These are phyloP conservation scores for Spinus olivaceus DNA, from an alignment of 2,797 vertebrate genomes.

Conservation along the genomic window DNA sequence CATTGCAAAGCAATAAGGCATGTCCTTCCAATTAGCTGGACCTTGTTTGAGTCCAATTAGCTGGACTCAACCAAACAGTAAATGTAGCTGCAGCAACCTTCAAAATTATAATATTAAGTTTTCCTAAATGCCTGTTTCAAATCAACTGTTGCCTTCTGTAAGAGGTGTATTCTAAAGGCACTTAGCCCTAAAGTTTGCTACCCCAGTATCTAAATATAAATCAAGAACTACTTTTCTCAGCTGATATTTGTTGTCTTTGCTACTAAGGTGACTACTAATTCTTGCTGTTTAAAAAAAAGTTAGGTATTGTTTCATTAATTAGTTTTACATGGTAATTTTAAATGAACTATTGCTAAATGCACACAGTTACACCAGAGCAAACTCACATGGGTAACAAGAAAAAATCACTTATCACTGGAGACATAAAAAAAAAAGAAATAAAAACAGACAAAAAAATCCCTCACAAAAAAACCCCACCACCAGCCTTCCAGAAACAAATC, in stretches of 20 bases:
- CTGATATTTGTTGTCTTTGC: not conserved
- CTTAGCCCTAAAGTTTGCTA: not conserved
- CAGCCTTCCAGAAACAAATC: not conserved
- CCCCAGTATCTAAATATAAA: not conserved
- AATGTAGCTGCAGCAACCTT: not conserved
- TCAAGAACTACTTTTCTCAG: not conserved
- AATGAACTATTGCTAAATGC: not conserved
- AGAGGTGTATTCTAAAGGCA: not conserved
- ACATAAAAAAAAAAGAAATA: not conserved
- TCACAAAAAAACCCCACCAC: not conserved
- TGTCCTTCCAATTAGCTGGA: not conserved
- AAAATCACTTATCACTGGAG: not conserved
- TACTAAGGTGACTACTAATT: not conserved
- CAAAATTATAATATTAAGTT: not conserved
- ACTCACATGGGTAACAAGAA: not conserved
- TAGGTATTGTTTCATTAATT: not conserved
- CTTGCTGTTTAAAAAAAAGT: not conserved
- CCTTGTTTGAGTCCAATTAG: not conserved
- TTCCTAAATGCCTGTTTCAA: not conserved
- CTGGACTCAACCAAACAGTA: not conserved
- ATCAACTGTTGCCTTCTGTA: not conserved
- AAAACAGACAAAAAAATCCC: not conserved
- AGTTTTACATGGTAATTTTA: not conserved
- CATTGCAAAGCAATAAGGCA: not conserved
- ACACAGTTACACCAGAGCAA: not conserved